These are phyloP conservation scores for Ardeotis arabs DNA, from an alignment of 2,113 vertebrate genomes.

Conservation along the genomic window DNA sequence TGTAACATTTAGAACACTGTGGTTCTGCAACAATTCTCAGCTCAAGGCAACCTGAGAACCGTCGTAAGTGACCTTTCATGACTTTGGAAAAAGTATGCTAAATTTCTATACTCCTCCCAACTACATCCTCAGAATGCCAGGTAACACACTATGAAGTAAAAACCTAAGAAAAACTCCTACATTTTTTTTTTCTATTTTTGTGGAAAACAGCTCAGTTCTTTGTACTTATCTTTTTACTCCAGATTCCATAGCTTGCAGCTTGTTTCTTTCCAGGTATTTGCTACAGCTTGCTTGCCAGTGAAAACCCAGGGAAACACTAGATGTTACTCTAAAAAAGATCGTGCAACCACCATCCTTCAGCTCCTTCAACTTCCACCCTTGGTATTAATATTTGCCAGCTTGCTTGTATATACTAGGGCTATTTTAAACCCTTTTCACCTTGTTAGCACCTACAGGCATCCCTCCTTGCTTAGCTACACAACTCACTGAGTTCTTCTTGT, in stretches of 20 bases:
- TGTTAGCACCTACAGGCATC: neutral
- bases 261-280: neutral
- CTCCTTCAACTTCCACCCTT: neutral
- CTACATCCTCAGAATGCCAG: neutral
- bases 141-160: neutral
- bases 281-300: neutral
- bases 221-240: neutral
- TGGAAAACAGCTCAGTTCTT: neutral
- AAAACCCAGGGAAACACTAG: neutral
- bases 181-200: neutral
- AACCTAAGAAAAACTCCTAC: neutral
- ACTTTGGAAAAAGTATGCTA: neutral
- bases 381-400: neutral
- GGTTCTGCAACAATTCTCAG: neutral
- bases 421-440: neutral
- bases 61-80: neutral
- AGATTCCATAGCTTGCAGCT: neutral
- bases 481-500: neutral
- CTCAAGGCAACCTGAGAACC: slow-evolving; percentile 5
- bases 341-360: neutral
- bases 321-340: neutral
- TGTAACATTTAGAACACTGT: neutral
- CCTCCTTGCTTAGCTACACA: neutral
- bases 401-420: neutral
- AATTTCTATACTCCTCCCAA: neutral